Base-by-base conservation (phyloP, 92 coral and sea anemone genomes). In the Epizoanthus stellaris region DNA sequence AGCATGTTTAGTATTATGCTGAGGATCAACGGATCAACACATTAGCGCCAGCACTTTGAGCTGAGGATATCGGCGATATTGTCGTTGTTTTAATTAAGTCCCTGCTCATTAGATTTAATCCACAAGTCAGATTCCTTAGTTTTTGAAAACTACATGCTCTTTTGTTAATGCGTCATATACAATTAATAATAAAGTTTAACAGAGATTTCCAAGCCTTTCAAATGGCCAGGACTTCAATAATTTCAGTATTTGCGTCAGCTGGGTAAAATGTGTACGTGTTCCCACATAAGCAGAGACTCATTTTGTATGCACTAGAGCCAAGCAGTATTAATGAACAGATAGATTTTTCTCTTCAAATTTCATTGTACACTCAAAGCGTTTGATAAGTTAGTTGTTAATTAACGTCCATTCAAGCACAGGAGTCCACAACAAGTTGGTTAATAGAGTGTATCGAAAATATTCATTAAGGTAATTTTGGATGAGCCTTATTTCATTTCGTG, bases 21-120 rank as follows among this genome's bases (percentile, higher is more conserved):
- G 14, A 49, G 56, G 56, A 49, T 49, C 83, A 79, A 79, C 30
- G 56, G 67, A 36, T 76, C 83, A 79, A 79, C 30, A 53, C 40
- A 76, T 39, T 58, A 59, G 6, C 56, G 1, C 68, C 4, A 8
- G 11, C 19, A 36, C n/a, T 42, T 58, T 59, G n/a, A 17, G 54
- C 38, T 36, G 61, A 68, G 20, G 56, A 76, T 49, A 49, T 8
- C 13, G 56, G 56, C 56, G 14, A 77, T 77, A 12, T 58, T 59
- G 59, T 34, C n/a, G 15, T 38, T 68, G 73, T 45, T 76, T 76
- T 79, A 79, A 79, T 79, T 79, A 79, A 63, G 25, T 8, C 47
- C 34, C 47, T 15, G 68, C 19, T 59, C 49, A 59, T 25, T 52
- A 76, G 67, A 13, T 14, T 42, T 62, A 79, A 79, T 43, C 71